A percentile compares a stretch with the other conserved stretches of the same genome.
Evolutionary conservation across 2,888 invertebrate genomes (phyloP).

Genomic region (Chirona hameri): DNA sequence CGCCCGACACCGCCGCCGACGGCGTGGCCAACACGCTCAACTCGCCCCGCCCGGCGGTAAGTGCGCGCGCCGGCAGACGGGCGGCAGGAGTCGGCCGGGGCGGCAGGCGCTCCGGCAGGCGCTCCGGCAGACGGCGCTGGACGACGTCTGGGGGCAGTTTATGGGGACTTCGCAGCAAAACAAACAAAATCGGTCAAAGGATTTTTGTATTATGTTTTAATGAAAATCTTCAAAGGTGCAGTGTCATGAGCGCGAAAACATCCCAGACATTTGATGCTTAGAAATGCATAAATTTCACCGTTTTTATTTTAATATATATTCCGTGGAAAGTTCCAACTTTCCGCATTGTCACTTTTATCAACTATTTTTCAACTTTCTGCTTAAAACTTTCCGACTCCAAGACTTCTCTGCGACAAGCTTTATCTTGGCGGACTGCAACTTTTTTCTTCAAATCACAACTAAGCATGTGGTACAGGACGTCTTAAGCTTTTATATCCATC

Average conservation of each 20-base stretch:
- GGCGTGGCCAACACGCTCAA: background rate
- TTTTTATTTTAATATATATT: background rate
- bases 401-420: background rate
- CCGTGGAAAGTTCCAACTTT: background rate
- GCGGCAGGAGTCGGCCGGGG: background rate
- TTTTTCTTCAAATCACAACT: background rate
- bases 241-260: no score
- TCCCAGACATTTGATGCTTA: background rate
- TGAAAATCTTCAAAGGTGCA: no score
- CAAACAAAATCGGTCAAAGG: no score
- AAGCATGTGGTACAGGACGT: background rate
- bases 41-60: background rate
- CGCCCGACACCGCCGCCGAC: slow-evolving; percentile 35
- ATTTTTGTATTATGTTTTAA: no score
- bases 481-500: no score
- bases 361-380: no score
- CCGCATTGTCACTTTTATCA: background rate
- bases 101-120: no score
- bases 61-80: background rate
- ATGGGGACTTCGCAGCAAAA: no score
- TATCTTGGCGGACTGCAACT: background rate
- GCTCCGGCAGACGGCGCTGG: no score
- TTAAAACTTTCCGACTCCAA: no score
- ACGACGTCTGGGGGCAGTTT: no score
- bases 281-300: background rate